These are phyloP conservation scores for Rana temporaria DNA, from an alignment of 2,113 vertebrate genomes.

Conservation along the genomic window DNA sequence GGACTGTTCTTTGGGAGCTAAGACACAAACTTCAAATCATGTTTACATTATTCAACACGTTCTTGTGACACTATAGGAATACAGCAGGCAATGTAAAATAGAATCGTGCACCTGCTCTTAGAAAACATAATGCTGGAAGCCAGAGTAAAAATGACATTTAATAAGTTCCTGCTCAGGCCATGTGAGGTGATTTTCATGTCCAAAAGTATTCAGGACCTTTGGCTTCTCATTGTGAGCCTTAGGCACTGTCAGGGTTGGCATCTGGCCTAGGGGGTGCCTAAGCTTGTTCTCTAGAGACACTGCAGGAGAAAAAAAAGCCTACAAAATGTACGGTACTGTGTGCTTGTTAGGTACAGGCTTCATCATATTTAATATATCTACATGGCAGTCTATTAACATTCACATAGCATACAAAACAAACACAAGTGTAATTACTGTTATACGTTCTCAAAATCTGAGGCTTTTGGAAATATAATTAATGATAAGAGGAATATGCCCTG, in stretches of 20 bases:
- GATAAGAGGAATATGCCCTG: background rate
- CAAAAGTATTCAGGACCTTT: constrained; percentile 55
- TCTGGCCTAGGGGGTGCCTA: constrained; percentile 53
- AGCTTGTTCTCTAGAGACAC: constrained; percentile 42
- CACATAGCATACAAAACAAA: background rate
- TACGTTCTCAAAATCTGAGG: background rate
- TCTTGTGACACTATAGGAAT: background rate
- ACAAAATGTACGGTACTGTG: background rate
- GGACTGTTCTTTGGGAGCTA: background rate
- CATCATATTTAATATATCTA: constrained; percentile 8
- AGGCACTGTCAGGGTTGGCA: constrained; percentile 54
- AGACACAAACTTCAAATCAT: constrained; percentile 22
- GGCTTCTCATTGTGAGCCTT: constrained; percentile 52
- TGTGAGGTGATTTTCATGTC: constrained; percentile 45
- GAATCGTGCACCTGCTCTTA: background rate
- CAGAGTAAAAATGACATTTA: constrained; percentile 16
- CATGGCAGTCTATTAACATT: background rate
- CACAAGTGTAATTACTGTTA: background rate
- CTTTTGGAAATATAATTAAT: background rate
- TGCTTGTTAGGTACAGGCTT: constrained; percentile 1
- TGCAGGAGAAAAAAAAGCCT: constrained; percentile 8
- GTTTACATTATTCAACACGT: constrained; percentile 43
- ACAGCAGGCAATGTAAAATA: background rate
- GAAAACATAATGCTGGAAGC: constrained; percentile 28
- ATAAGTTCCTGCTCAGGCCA: constrained; percentile 36